phyloP scores from a whole-genome alignment of 2,888 invertebrate species.

The Agelastica alni region DNA sequence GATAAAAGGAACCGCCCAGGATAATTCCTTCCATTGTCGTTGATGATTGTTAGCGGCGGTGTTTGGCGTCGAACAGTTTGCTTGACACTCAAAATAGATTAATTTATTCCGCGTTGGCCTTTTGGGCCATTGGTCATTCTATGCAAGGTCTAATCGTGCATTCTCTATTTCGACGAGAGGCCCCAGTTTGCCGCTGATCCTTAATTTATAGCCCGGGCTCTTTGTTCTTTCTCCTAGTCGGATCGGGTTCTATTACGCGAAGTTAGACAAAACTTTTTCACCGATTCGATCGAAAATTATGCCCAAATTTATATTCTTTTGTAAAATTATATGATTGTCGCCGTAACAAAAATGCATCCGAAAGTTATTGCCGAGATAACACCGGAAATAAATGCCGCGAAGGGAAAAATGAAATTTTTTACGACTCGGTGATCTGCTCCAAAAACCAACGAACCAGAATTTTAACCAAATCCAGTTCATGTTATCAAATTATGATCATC shows the following conservation, averaged over 20 bases:
- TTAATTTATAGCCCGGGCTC: slow-evolving; percentile 32
- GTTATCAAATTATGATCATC: no score
- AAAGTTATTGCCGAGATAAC: no score
- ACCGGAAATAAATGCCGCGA: no score
- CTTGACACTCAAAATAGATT: slow-evolving; percentile 43
- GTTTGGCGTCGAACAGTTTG: slow-evolving; percentile 42
- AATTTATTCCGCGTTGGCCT: slow-evolving; percentile 41
- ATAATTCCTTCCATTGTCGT: slow-evolving; percentile 39
- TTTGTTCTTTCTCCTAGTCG: slow-evolving; percentile 24
- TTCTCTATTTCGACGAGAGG: slow-evolving; percentile 29
- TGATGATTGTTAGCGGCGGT: slow-evolving; percentile 39
- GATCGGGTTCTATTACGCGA: slow-evolving; percentile 11
- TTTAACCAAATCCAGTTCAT: no score
- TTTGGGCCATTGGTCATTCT: slow-evolving; percentile 36
- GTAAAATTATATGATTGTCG: no score
- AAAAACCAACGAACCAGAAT: no score
- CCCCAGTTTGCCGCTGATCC: slow-evolving; percentile 28
- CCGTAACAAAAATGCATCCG: no score
- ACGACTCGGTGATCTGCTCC: no score
- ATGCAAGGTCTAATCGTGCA: slow-evolving; percentile 37
- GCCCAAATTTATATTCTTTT: background rate
- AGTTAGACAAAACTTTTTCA: slow-evolving; percentile 12
- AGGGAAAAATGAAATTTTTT: no score
- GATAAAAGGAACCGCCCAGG: slow-evolving; percentile 31
- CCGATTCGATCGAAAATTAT: slow-evolving; percentile 3